Base-by-base conservation (phyloP, 2,888 invertebrate genomes). In the Drosophila engyochracea region DNA sequence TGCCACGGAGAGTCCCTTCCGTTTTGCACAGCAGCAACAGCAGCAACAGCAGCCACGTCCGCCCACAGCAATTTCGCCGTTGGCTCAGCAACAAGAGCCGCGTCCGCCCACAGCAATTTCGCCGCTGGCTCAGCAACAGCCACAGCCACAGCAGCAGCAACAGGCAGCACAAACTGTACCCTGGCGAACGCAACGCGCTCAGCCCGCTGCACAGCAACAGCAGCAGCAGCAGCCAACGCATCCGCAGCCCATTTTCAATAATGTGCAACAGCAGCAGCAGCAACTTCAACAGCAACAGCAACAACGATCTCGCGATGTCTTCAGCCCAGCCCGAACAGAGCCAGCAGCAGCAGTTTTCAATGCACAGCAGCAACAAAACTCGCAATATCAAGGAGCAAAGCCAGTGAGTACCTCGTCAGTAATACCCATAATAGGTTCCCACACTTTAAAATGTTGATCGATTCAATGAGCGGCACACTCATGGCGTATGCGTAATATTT, bases 121-220 rank as follows among this genome's bases (percentile, higher is more conserved):
- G 16, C 89, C 89, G 3, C 41, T 89, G 70, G 84, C 87, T 44
- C 87, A 84, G 69, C 84, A 82, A 28, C 89, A 92, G 49, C 79
- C 72, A 28, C 88, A 70, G 64, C 16, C 0, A 6, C 82, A 82
- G 37, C 83, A 66, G 31, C 81, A 68, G 65, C 79, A 78, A 58
- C 74, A 76, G 65, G 73, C 75, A 70, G 63, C 83, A 63, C 81
- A 89, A 76, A 60, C 91, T 71, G 91, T 92, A 79, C 87, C 93
- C 55, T 91, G 92, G 93, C 93, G 93, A 58, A 91, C 90, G 47
- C 93, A 92, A 73, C 92, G 92, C 58, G 82, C 83, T 63, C 86
- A 82, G 55, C 59, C 84, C 33, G 82, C 80, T 81, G 64, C 79
- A 30, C 82, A 82, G 57, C 82, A 82, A 49, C 83, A 73, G 44